These are phyloP conservation scores for Argynnis bischoffii DNA, from an alignment of 2,888 invertebrate genomes.

Conservation along the genomic window DNA sequence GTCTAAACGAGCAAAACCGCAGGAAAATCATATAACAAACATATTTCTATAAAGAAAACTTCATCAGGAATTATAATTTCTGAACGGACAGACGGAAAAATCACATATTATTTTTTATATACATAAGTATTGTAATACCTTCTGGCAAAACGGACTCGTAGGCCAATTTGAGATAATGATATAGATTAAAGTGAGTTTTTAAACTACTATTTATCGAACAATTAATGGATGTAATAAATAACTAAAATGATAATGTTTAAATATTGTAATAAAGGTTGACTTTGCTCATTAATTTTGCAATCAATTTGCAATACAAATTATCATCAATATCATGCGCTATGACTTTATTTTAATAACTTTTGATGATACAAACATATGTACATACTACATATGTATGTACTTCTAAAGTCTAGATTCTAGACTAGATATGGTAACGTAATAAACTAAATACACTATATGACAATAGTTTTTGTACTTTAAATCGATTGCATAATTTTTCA, in stretches of 20 bases:
- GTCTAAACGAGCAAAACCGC: too few species aligned
- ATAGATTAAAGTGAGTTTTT: constrained; percentile 22
- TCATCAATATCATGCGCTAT: constrained; percentile 9
- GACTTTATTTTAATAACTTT: constrained; percentile 9
- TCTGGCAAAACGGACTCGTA: background rate
- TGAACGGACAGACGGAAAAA: too few species aligned
- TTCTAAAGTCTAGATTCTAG: too few species aligned
- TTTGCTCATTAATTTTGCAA: constrained; percentile 28
- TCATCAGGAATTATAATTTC: too few species aligned
- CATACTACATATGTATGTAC: too few species aligned
- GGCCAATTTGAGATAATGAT: background rate
- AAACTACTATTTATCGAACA: constrained; percentile 32
- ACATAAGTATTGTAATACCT: background rate
- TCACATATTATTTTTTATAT: background rate
- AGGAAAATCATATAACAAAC: too few species aligned
- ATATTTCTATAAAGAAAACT: too few species aligned
- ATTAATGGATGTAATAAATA: constrained; percentile 38
- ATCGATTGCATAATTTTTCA: too few species aligned
- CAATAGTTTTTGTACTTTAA: too few species aligned
- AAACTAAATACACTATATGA: too few species aligned
- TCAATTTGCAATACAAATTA: constrained; percentile 20
- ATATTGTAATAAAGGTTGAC: constrained; percentile 33
- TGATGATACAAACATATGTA: background rate
- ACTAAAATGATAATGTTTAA: constrained; percentile 34
- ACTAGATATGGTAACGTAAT: background rate